Conservation (phyloP, 2,797 vertebrate genomes). For the Pelobates cultripes region DNA sequence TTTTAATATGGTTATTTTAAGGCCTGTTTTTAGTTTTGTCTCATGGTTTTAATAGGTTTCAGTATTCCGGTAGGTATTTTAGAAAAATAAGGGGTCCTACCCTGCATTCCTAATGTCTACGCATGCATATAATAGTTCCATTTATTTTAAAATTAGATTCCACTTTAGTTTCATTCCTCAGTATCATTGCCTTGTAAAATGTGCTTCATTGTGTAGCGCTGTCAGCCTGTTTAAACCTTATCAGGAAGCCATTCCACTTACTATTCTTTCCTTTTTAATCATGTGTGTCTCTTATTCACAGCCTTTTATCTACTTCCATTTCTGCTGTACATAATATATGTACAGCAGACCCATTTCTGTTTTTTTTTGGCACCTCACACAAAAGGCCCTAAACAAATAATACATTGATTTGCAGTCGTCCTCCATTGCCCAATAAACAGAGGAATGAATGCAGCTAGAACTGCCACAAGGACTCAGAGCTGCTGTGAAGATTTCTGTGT, state of each 20-base stretch:
- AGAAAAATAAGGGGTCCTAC: too few relatives aligned
- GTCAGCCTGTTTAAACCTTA: conserved; percentile 24
- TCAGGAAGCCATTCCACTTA: conserved; percentile 32
- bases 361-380: conserved; percentile 21
- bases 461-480: background rate
- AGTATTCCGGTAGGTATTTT: too few relatives aligned
- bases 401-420: conserved; percentile 17
- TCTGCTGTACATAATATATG: conserved; percentile 38
- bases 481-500: background rate
- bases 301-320: conserved; percentile 38
- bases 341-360: conserved; percentile 13
- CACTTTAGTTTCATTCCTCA: background rate
- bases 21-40: too few relatives aligned
- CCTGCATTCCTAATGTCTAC: too few relatives aligned
- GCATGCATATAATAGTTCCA: background rate
- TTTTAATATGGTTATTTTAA: too few relatives aligned
- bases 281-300: conserved; percentile 25
- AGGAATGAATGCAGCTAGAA: background rate
- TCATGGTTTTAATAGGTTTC: too few relatives aligned
- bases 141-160: background rate
- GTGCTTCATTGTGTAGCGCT: conserved; percentile 1
- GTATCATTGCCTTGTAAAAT: conserved; percentile 13
- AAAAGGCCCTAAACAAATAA: conserved; percentile 34
- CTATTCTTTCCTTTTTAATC: conserved; percentile 40
- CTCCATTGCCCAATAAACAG: background rate